Evolutionary conservation across 2,888 invertebrate species (phyloP), one percentile per base, ranked within the genome.

Genomic region (Megaustenia siamemsis): DNA sequence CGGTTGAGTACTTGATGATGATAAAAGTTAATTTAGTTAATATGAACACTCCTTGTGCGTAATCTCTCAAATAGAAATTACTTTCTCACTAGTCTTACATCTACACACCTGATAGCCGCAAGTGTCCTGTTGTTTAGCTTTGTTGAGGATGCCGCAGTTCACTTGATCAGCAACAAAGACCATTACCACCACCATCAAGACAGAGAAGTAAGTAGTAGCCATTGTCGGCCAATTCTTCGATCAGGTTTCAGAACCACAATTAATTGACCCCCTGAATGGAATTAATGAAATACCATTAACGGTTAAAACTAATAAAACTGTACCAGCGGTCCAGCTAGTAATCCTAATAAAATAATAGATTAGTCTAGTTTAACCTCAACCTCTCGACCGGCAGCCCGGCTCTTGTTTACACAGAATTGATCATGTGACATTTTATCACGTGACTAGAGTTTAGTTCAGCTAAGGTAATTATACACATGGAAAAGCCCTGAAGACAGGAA

Each of bases 361-460:
- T n/a, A n/a, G n/a, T n/a, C n/a, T n/a, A n/a, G n/a, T n/a, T n/a
- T n/a, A n/a, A n/a, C n/a, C n/a, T n/a, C n/a, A n/a, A n/a, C n/a
- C n/a, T n/a, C n/a, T n/a, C n/a, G n/a, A n/a, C n/a, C n/a, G n/a
- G n/a, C n/a, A n/a, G n/a, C n/a, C n/a, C n/a, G n/a, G n/a, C n/a
- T n/a, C n/a, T n/a, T n/a, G n/a, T n/a, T n/a, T n/a, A n/a, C n/a
- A 35, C 18, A 4, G 15, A 1, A 35, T 38, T 38, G 68, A 68
- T 68, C 68, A 68, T 68, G 68, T 68, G 68, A 68, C 68, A 68
- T 12, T 15, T 32, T 2, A 21, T 68, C 68, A 68, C 68, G 35
- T 68, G 68, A 68, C 15, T 68, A 12, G 4, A 21, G 21, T 56
- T 24, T 56, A 21, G 56, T 56, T 21, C 56, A 10, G n/a, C n/a